These are phyloP conservation scores for Saguinus midas DNA, from an alignment of 2,113 vertebrate genomes.

Conservation along the genomic window DNA sequence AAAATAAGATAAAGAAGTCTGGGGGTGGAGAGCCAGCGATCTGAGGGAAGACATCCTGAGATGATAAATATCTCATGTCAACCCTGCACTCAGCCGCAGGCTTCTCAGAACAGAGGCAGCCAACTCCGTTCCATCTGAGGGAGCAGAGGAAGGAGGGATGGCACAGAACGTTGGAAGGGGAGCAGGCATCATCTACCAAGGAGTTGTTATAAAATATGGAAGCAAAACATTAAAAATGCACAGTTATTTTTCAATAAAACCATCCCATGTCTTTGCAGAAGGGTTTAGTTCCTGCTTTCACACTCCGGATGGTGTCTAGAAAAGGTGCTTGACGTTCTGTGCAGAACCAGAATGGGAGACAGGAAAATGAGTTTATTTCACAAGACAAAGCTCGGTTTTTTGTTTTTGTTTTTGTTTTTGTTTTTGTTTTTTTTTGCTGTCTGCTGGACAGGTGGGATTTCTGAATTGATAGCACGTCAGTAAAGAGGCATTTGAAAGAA, in stretches of 20 bases:
- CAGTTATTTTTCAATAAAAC: not conserved
- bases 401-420: not conserved
- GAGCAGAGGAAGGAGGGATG: not conserved
- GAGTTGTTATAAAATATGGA: not conserved
- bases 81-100: not conserved
- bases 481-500: not conserved
- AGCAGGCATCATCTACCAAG: not conserved
- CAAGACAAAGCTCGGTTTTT: not conserved
- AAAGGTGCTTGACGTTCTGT: not conserved
- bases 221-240: not conserved
- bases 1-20: slow-evolving; percentile 19
- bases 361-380: not conserved
- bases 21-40: not conserved
- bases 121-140: not conserved
- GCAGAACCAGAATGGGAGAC: not conserved
- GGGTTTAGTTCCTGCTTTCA: not conserved
- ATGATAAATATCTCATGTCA: slow-evolving; percentile 20
- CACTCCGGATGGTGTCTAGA: not conserved
- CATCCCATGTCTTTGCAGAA: not conserved
- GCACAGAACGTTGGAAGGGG: not conserved
- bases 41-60: not conserved
- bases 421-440: not conserved
- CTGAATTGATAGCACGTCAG: not conserved
- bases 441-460: not conserved
- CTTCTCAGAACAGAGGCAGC: not conserved